Conservation (phyloP, 2,888 invertebrate species). For the Lissonota sp. region DNA sequence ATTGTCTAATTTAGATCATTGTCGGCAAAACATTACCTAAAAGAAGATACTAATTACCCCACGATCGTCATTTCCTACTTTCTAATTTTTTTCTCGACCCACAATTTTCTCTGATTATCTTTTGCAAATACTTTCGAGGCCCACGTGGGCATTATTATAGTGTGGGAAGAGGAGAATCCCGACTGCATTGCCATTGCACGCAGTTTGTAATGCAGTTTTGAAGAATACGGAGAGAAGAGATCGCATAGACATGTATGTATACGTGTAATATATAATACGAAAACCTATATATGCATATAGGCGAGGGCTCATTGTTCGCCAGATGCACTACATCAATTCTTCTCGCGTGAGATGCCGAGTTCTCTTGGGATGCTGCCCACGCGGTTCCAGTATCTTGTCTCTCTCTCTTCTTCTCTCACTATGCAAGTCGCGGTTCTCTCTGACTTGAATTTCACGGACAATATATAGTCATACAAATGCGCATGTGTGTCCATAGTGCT, state of each 20-base stretch:
- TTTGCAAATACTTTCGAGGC: conserved; percentile 48
- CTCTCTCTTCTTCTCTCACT: conserved; percentile 50
- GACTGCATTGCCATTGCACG: conserved; percentile 5
- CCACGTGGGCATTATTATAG: conserved; percentile 47
- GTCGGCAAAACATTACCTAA: no score
- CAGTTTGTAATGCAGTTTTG: conserved; percentile 28
- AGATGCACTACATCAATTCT: conserved; percentile 80
- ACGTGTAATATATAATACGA: conserved; percentile 16
- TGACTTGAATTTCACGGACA: conserved; percentile 30
- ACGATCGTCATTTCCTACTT: no score
- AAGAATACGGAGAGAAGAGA: conserved; percentile 19
- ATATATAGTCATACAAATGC: conserved; percentile 29
- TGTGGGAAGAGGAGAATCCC: conserved; percentile 34
- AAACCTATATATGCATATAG: conserved; percentile 46
- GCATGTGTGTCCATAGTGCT: conserved; percentile 10
- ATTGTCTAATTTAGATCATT: no score
- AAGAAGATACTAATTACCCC: no score
- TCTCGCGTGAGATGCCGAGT: conserved; percentile 67
- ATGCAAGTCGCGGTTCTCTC: conserved; percentile 51
- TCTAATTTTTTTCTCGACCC: conserved; percentile 17
- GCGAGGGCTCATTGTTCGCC: conserved; percentile 76
- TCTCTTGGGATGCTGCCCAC: conserved; percentile 74
- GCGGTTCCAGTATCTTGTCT: conserved; percentile 62
- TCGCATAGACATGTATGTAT: conserved; percentile 5
- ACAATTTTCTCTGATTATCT: conserved; percentile 25